Base-by-base conservation (phyloP, 2,113 vertebrate species). In the Chlorodrepanis virens region DNA sequence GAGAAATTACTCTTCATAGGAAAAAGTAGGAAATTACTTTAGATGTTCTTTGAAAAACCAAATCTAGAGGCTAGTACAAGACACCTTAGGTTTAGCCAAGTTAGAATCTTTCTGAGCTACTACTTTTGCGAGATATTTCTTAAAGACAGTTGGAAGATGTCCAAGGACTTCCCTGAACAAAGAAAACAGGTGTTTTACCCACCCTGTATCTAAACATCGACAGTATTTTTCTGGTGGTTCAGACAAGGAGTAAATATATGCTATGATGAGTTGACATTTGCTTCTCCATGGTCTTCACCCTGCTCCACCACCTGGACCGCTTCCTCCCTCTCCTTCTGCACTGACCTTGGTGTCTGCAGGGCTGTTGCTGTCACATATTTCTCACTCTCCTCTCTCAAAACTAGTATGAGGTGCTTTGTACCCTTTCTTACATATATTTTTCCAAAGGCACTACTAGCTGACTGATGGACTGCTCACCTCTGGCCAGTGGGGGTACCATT, bases 401-500 rank as follows among this genome's bases (percentile, higher is more conserved):
- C 4, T 20, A 11, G 17, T 44, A 33, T 27, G 7, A 65, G 9
- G 40, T 37, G 11, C 5, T 54, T 83, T 69, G 47, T 24, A 65
- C 14, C 5, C 22, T 44, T 84, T 72, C 54, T 50, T 81, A 44
- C 35, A 39, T 9, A 27, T 0, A 6, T 75, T 81, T 68, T 53
- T 40, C 20, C 10, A 64, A 33, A 68, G 35, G 10, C 33, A 40
- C 3, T n/a, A 35, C 27, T 14, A 57, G 6, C 29, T 49, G 56
- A 39, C 47, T 40, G n/a, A 53, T 7, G 21, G 24, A 42, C 42
- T 57, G 29, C 12, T 79, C 29, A 14, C 6, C 11, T 67, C 71
- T 37, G 9, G 20, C 21, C 20, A 50, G 10, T 0, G 0, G 6
- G 31, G 7, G 1, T 29, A 35, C 4, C 23, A 16, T 83, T 77